These are phyloP conservation scores for Cheilinus undulatus DNA, from an alignment of 2,113 vertebrate species.

Conservation along the genomic window DNA sequence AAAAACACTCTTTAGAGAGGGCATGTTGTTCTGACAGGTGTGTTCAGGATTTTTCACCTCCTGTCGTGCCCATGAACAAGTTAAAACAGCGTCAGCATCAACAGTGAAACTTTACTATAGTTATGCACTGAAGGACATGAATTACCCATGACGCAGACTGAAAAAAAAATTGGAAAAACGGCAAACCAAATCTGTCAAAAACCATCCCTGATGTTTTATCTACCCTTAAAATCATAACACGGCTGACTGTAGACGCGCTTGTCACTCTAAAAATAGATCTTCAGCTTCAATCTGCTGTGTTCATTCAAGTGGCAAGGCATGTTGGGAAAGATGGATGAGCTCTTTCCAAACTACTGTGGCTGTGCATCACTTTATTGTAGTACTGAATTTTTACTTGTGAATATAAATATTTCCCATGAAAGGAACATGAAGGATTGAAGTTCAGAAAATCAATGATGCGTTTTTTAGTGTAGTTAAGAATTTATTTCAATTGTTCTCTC, in stretches of 20 bases:
- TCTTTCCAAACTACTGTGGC: neutral
- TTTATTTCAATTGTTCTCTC: neutral
- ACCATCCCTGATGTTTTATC: neutral
- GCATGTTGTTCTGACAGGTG: neutral
- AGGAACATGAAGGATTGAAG: neutral
- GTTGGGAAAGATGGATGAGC: neutral
- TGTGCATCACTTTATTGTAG: neutral
- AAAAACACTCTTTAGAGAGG: neutral
- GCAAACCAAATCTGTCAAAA: neutral
- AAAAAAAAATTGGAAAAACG: neutral
- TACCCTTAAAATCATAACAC: neutral
- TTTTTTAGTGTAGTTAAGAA: neutral
- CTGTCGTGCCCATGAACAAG: neutral
- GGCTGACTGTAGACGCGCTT: neutral
- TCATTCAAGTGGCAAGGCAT: constrained; percentile 6
- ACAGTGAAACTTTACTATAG: neutral
- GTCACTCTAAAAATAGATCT: constrained; percentile 8
- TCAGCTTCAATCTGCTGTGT: constrained; percentile 1
- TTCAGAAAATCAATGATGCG: neutral
- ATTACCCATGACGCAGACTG: neutral
- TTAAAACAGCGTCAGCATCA: neutral
- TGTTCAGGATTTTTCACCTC: neutral
- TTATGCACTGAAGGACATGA: neutral
- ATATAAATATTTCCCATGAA: neutral
- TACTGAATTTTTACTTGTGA: neutral